Percentiles rank a stretch among this genome's conserved stretches.
These are phyloP conservation scores for Drosophila triauraria DNA, from an alignment of 1,140 invertebrate species.

Conservation along the genomic window DNA sequence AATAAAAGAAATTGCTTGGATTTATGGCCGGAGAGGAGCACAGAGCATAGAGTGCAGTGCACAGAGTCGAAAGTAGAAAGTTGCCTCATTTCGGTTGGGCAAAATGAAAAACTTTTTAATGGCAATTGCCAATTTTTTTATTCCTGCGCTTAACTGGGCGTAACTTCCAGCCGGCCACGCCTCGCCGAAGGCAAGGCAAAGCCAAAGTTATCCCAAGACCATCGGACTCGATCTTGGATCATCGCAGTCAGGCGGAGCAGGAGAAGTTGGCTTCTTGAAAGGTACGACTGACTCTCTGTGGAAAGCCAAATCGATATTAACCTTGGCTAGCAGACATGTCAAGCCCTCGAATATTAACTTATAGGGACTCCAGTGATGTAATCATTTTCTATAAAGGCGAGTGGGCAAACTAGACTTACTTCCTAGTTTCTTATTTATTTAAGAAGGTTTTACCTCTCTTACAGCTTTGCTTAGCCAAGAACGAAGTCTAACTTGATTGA, in stretches of 20 bases:
- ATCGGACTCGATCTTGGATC: constrained; percentile 26
- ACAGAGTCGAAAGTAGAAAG: constrained; percentile 22
- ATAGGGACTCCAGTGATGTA: too few species aligned
- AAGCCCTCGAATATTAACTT: neutral
- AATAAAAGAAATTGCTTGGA: constrained; percentile 56
- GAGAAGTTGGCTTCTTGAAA: neutral
- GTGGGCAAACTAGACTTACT: too few species aligned
- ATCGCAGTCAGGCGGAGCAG: neutral
- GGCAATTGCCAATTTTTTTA: constrained; percentile 41
- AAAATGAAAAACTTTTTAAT: constrained; percentile 69
- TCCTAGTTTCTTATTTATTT: too few species aligned
- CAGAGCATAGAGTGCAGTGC: neutral
- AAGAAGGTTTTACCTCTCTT: too few species aligned
- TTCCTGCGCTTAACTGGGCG: constrained; percentile 4
- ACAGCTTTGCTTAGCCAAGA: neutral
- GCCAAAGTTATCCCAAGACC: constrained; percentile 36
- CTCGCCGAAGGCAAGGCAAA: neutral
- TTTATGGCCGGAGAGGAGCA: constrained; percentile 39
- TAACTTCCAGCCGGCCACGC: constrained; percentile 28
- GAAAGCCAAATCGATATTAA: constrained; percentile 1
- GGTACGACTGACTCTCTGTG: too few species aligned
- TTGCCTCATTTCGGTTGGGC: constrained; percentile 43
- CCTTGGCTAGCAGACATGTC: neutral
- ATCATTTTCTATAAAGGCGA: too few species aligned
- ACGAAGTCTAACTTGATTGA: neutral